phyloP scores from a whole-genome alignment of 2,113 vertebrate genomes.

The Caretta caretta region DNA sequence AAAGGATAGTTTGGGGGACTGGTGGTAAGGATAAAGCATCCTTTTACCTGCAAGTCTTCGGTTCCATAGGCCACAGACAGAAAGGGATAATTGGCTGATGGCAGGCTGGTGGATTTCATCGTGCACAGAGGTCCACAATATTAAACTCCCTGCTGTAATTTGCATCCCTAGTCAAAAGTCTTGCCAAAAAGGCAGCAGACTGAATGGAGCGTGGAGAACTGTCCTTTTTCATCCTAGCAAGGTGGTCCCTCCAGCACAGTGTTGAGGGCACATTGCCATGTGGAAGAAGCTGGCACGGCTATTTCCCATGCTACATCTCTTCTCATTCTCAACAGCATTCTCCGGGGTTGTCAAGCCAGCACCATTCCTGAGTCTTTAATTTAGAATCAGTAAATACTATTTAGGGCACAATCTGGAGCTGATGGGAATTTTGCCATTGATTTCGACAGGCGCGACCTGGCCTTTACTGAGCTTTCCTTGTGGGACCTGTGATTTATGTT shows the following conservation, averaged over 20 bases:
- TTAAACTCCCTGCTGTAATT: fast-evolving
- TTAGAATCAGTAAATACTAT: not conserved
- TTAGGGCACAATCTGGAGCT: not conserved
- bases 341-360: not conserved
- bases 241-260: not conserved
- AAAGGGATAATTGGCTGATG: fast-evolving
- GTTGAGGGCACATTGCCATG: not conserved
- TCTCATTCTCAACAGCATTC: not conserved
- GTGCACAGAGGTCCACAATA: fast-evolving
- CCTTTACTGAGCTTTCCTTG: not conserved
- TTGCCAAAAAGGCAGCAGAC: fast-evolving
- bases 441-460: not conserved
- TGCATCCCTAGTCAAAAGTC: fast-evolving
- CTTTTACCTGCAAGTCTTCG: not conserved
- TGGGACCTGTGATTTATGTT: fast-evolving
- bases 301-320: not conserved
- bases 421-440: not conserved
- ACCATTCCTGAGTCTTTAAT: not conserved
- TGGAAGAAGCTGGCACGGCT: not conserved
- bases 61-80: not conserved
- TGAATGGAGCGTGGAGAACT: not conserved
- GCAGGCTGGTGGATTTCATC: not conserved
- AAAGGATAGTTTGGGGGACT: not conserved
- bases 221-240: not conserved
- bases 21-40: not conserved